Evolutionary conservation across 1,140 invertebrate genomes (phyloP), one percentile per base, ranked within the genome.

Genomic region (Triops cancriformis): DNA sequence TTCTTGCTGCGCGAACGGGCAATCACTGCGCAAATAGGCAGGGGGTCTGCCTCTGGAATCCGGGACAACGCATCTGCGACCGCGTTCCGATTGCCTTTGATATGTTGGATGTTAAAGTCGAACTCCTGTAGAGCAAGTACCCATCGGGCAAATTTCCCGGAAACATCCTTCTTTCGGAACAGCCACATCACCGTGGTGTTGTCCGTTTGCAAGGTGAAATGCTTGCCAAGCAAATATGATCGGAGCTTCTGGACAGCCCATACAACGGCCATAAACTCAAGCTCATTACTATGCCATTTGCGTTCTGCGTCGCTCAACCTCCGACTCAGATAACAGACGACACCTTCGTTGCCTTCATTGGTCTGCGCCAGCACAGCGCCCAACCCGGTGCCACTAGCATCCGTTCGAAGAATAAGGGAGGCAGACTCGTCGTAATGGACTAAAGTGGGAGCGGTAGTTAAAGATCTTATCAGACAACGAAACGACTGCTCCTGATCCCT

Each of bases 321-420:
- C 43, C 43, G 43, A 45, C 43, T 45, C 43, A 45, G 43, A 45
- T 45, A 45, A 45, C 43, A 45, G 1, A 45, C 1, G 43, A 45
- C 43, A 45, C 43, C 43, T 1, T 45, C 43, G 43, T 45, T 45
- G 43, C 43, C 18, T 18, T 45, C 43, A 18, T 45, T 45, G 43
- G 18, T 9, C 43, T 45, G 43, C 43, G 43, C 43, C 43, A 74
- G 73, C 27, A 74, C 73, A 28, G 73, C 73, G 1, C 73, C 73
- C 14, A 74, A 41, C 12, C 73, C 73, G 27, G 5, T 74, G n/a
- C 41, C 41, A 28, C 73, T 74, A 41, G 73, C 73, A 41, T 74
- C 73, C 73, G 73, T 74, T 74, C 27, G 5, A 14, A 74, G 73
- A 76, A 87, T 45, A 45, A 45, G 87, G 0, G 84, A 85, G 0